Evolutionary conservation across 2,797 vertebrate species (phyloP).

Genomic region (Platalea minor): DNA sequence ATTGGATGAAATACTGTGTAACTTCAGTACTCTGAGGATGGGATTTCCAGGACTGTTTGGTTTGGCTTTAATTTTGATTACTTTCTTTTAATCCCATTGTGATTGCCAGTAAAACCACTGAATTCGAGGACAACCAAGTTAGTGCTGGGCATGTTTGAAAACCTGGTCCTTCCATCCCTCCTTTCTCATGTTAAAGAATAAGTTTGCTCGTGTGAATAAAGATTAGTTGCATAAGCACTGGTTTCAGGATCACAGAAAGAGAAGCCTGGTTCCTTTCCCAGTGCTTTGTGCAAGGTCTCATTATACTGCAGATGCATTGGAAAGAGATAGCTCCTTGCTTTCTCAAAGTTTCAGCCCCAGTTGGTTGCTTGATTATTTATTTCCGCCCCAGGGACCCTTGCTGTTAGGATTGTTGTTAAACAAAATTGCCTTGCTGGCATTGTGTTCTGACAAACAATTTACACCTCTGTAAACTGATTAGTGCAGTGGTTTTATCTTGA

Average conservation of each 20-base stretch:
- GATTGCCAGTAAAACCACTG: not conserved
- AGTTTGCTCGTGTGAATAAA: not conserved
- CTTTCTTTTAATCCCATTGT: not conserved
- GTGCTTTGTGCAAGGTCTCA: not conserved
- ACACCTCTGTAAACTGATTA: conserved; percentile 62
- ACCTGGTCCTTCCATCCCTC: not conserved
- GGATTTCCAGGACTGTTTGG: not conserved
- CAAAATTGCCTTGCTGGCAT: conserved; percentile 49
- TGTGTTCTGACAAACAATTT: conserved; percentile 69
- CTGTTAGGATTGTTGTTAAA: conserved; percentile 59
- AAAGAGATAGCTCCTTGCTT: conserved; percentile 14
- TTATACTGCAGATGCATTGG: not conserved
- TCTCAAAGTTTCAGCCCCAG: conserved; percentile 14
- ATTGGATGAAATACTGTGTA: not conserved
- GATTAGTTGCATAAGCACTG: fast-evolving
- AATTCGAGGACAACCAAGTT: not conserved
- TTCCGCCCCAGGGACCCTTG: conserved; percentile 53
- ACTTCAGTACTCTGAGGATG: not conserved
- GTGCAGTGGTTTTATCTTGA: conserved; percentile 36
- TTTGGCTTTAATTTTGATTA: not conserved
- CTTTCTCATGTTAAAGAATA: not conserved
- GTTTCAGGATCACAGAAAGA: not conserved
- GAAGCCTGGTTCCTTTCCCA: not conserved
- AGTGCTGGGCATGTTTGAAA: not conserved
- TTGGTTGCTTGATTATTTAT: conserved; percentile 46